These are phyloP conservation scores for Jordanella pulchra DNA, from an alignment of 2,797 vertebrate species.

Conservation along the genomic window DNA sequence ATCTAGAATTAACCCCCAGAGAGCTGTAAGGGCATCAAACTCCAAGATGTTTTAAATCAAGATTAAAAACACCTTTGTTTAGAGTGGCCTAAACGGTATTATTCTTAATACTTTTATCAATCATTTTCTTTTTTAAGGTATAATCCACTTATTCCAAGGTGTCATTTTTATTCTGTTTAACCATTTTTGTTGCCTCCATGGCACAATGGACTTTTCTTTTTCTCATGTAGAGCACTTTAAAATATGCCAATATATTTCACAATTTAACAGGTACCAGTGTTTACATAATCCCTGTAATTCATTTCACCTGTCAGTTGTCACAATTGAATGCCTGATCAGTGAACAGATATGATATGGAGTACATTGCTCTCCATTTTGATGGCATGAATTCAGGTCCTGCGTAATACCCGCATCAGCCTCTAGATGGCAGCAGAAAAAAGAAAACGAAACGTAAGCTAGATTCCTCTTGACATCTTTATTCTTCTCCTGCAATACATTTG, in stretches of 20 bases:
- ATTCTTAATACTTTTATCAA: too few relatives aligned
- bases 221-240: too few relatives aligned
- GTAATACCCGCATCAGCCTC: conserved; percentile 19
- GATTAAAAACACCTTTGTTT: too few relatives aligned
- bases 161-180: too few relatives aligned
- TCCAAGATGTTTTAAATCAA: too few relatives aligned
- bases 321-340: not conserved
- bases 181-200: too few relatives aligned
- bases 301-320: not conserved
- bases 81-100: too few relatives aligned
- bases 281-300: not conserved
- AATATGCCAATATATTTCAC: not conserved
- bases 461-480: conserved; percentile 78
- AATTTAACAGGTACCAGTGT: not conserved
- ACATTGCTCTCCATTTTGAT: not conserved
- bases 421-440: conserved; percentile 57
- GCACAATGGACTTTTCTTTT: too few relatives aligned
- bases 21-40: too few relatives aligned
- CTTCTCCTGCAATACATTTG: conserved; percentile 75
- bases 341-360: not conserved
- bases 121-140: too few relatives aligned
- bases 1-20: too few relatives aligned
- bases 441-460: conserved; percentile 4
- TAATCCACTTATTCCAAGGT: too few relatives aligned
- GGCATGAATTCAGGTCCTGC: not conserved